Base-by-base conservation (phyloP, 2,888 invertebrate species). In the Heteropelma amictum region DNA sequence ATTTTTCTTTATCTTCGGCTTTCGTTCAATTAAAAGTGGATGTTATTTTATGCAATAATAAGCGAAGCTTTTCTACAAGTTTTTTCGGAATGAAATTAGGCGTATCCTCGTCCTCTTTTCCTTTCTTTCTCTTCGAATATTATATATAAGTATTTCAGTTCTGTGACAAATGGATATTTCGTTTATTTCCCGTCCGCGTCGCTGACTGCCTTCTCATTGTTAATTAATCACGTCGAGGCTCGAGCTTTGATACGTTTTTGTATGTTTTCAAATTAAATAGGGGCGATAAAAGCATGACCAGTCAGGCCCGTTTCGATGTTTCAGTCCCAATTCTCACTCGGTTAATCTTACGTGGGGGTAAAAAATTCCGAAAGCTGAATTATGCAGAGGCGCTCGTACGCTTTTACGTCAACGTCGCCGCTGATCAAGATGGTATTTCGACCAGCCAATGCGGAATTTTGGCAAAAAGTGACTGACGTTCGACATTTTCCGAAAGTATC, bases 1-100 rank as follows among this genome's bases (percentile, higher is more conserved):
- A 4, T 49, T 51, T 61, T 17, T 69, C 19, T 40, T 51, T 54
- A 21, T 68, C 49, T 63, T 30, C 12, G n/a, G 40, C 42, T 74
- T 38, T 74, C 53, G 33, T 65, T 74, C 53, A 70, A 60, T 74
- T 65, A 56, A 74, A 67, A 53, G 69, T 73, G 69, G n/a, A 70
- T 64, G 63, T 63, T 73, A 67, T n/a, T n/a, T n/a, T n/a, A n/a
- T n/a, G n/a, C 73, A 63, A 73, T 68, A 63, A 73, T 38, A 61
- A 70, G 74, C 74, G 63, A 74, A 74, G 74, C 74, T 69, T 68
- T 58, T 58, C 74, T 74, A 74, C 60, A 33, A 73, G 56, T 74
- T 70, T 51, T 64, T 60, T 70, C 64, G 64, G n/a, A 65, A 74
- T 70, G 70, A 70, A 74, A 74, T 74, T 74, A 74, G 74, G 74